Percentiles rank a stretch among this genome's conserved stretches.
phyloP scores from a whole-genome alignment of 1,140 invertebrate species.

The Rhizoglyphus robini region DNA sequence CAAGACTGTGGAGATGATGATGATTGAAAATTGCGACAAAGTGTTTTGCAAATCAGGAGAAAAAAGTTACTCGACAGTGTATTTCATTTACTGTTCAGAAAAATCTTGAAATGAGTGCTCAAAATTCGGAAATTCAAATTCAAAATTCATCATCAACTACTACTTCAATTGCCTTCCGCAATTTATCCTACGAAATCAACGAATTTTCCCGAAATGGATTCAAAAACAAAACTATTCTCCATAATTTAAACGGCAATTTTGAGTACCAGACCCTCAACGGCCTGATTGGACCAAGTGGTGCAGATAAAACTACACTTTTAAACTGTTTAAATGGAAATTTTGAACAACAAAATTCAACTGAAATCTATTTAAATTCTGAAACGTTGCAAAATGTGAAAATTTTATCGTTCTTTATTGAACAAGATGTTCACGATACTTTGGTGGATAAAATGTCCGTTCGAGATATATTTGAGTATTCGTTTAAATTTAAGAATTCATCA shows the following conservation, averaged over 20 bases:
- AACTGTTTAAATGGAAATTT: conserved; percentile 18
- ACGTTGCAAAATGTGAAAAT: too few species aligned
- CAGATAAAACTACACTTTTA: conserved; percentile 38
- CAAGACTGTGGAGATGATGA: too few species aligned
- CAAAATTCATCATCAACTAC: too few species aligned
- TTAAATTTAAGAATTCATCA: not conserved
- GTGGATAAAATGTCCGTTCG: not conserved
- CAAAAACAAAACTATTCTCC: too few species aligned
- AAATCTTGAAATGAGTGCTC: too few species aligned
- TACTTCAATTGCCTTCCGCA: not conserved
- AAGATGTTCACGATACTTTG: not conserved
- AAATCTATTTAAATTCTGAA: not conserved
- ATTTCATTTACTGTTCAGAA: too few species aligned
- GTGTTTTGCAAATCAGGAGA: too few species aligned
- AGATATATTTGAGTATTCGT: not conserved
- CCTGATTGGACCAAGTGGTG: conserved; percentile 48
- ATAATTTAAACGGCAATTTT: conserved; percentile 28
- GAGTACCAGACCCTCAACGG: conserved; percentile 36
- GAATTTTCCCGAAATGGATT: conserved; percentile 28
- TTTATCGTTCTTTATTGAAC: not conserved
- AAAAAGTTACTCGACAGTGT: too few species aligned
- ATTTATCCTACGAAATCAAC: not conserved
- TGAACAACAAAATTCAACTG: too few species aligned
- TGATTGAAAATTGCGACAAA: too few species aligned
- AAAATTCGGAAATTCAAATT: too few species aligned